These are phyloP conservation scores for Rhadinocentrus ornatus DNA, from an alignment of 2,797 vertebrate species.

Conservation along the genomic window DNA sequence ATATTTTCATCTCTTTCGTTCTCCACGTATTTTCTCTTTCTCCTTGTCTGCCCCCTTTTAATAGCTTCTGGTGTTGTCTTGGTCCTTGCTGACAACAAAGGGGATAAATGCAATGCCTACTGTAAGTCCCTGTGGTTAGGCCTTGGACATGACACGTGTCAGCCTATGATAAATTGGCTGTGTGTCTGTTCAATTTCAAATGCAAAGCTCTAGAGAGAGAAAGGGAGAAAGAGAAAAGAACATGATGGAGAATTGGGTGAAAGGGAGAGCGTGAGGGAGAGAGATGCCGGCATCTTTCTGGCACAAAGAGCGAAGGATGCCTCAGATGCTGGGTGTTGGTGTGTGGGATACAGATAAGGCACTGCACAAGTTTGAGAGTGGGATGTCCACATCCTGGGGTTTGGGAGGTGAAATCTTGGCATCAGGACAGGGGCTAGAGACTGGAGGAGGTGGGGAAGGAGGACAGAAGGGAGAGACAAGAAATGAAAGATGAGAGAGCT, in stretches of 20 bases:
- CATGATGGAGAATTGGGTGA: constrained; percentile 66
- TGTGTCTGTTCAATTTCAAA: constrained; percentile 99
- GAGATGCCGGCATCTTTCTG: constrained; percentile 88
- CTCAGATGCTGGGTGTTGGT: constrained; percentile 93
- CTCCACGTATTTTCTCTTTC: constrained; percentile 56
- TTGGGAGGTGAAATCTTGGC: constrained; percentile 90
- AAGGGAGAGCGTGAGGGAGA: constrained; percentile 49
- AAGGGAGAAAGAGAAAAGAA: constrained; percentile 67
- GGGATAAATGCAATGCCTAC: constrained; percentile 93
- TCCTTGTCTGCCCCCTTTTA: constrained; percentile 75
- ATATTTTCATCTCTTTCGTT: constrained; percentile 73
- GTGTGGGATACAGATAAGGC: constrained; percentile 93
- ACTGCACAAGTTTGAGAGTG: constrained; percentile 90
- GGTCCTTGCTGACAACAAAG: constrained; percentile 91
- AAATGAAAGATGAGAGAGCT: constrained; percentile 78
- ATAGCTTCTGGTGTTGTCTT: constrained; percentile 87
- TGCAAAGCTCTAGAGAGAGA: constrained; percentile 95
- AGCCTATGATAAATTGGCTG: constrained; percentile 99
- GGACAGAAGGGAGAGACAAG: constrained; percentile 41
- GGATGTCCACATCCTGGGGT: constrained; percentile 90
- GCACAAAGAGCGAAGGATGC: constrained; percentile 82
- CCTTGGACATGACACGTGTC: constrained; percentile 99
- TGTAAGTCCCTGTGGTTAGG: constrained; percentile 95
- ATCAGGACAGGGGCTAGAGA: constrained; percentile 86
- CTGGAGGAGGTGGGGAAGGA: constrained; percentile 14